Percentiles rank a stretch among this genome's conserved stretches.
These are phyloP conservation scores for Lysandra bellargus DNA, from an alignment of 2,888 invertebrate species.

Conservation along the genomic window DNA sequence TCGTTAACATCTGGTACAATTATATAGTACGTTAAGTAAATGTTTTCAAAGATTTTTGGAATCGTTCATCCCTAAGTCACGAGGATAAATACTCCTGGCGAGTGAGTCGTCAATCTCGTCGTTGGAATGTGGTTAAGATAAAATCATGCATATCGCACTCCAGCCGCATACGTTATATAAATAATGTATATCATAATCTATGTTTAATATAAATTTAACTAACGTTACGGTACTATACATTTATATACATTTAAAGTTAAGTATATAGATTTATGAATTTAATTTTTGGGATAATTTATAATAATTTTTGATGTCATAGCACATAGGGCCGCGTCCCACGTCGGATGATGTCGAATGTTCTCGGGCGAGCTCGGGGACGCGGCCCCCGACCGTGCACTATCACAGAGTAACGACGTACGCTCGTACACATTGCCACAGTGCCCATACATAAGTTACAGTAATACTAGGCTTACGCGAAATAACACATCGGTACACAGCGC, in stretches of 20 bases:
- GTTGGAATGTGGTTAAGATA: conserved; percentile 75
- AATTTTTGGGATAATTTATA: conserved; percentile 80
- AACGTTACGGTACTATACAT: conserved; percentile 69
- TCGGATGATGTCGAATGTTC: conserved; percentile 47
- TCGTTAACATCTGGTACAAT: conserved; percentile 76
- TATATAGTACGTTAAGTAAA: conserved; percentile 55
- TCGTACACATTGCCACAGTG: conserved; percentile 76
- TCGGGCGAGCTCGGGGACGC: conserved; percentile 51
- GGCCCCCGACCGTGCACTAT: conserved; percentile 72
- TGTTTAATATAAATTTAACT: conserved; percentile 56
- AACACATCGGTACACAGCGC: conserved; percentile 71
- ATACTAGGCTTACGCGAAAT: conserved; percentile 75
- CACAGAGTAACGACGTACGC: conserved; percentile 80
- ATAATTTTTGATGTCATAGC: conserved; percentile 76
- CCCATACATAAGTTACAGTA: conserved; percentile 77
- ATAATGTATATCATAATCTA: conserved; percentile 49
- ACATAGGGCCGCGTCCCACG: conserved; percentile 62
- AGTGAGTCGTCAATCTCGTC: conserved; percentile 45
- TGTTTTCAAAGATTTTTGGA: conserved; percentile 29
- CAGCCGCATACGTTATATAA: conserved; percentile 54
- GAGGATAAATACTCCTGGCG: conserved; percentile 33
- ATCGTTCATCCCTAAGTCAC: conserved; percentile 23
- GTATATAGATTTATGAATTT: conserved; percentile 72
- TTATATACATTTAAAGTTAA: conserved; percentile 70
- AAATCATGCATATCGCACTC: conserved; percentile 78